Conservation (phyloP, 2,797 vertebrate species). For the Momotus momota region DNA sequence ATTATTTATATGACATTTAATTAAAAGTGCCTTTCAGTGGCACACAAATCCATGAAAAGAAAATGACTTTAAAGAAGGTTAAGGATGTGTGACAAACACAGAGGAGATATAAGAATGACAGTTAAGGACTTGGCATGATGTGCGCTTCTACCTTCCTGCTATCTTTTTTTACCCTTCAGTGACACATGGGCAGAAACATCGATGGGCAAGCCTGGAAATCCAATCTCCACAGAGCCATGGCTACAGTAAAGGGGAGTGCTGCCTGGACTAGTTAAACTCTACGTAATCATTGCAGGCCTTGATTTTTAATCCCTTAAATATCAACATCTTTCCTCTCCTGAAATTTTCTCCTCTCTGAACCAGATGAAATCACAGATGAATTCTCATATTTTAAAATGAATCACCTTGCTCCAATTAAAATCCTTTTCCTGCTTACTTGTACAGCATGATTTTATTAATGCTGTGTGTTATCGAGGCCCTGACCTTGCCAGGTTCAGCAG, state of each 20-base stretch:
- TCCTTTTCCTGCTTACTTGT: not conserved
- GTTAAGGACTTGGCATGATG: constrained; percentile 51
- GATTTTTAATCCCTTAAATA: constrained; percentile 42
- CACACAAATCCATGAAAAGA: constrained; percentile 65
- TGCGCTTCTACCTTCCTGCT: not conserved
- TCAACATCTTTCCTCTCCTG: not conserved
- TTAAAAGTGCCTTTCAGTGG: constrained; percentile 72
- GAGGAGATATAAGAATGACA: constrained; percentile 61
- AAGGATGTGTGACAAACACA: constrained; percentile 67
- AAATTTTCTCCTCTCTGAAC: not conserved
- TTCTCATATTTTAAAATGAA: not conserved
- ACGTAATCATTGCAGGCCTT: not conserved
- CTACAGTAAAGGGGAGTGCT: not conserved
- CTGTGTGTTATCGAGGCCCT: not conserved
- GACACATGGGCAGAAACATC: not conserved
- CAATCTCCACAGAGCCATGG: not conserved
- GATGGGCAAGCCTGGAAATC: not conserved
- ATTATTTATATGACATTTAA: constrained; percentile 72
- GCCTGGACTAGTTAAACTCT: not conserved
- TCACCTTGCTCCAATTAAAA: not conserved
- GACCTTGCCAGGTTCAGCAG: not conserved
- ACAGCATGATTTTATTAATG: not conserved
- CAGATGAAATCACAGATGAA: not conserved
- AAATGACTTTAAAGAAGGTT: constrained; percentile 69
- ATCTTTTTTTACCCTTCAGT: constrained; percentile 43